A percentile compares a stretch with the other conserved stretches of the same genome.
These are phyloP conservation scores for Caenorhabditis tropicalis DNA, from an alignment of 1,140 invertebrate species.

Conservation along the genomic window DNA sequence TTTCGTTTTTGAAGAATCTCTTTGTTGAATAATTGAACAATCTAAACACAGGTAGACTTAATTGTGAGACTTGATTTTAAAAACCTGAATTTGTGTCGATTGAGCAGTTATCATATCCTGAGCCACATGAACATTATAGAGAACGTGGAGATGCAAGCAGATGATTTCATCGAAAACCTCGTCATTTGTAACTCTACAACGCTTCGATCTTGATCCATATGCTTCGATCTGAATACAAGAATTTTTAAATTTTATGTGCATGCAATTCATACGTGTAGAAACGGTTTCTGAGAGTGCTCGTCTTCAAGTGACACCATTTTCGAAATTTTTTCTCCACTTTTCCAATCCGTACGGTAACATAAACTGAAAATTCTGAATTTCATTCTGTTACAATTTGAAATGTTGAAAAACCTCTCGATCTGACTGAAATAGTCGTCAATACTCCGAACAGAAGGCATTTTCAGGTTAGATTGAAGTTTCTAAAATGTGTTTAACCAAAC, in stretches of 20 bases:
- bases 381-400: neutral
- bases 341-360: neutral
- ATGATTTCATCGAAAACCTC: slow-evolving; percentile 54
- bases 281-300: slow-evolving; percentile 20
- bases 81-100: slow-evolving; percentile 50
- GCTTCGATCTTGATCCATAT: slow-evolving; percentile 20
- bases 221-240: slow-evolving; percentile 18
- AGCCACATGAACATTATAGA: slow-evolving; percentile 49
- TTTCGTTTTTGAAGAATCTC: slow-evolving; percentile 86
- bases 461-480: neutral
- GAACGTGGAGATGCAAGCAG: slow-evolving; percentile 52
- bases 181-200: slow-evolving; percentile 10
- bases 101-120: slow-evolving; percentile 52
- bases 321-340: slow-evolving; percentile 17
- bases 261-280: neutral
- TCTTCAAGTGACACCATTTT: slow-evolving; percentile 2
- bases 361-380: neutral
- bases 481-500: neutral
- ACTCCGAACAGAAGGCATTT: neutral
- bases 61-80: neutral
- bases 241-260: neutral
- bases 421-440: neutral
- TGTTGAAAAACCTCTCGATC: neutral
- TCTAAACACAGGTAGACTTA: slow-evolving; percentile 24
- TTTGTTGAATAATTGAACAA: slow-evolving; percentile 76